Evolutionary conservation across 2,797 vertebrate genomes (phyloP).

Genomic region (Ptychobarbus kaznakovi): DNA sequence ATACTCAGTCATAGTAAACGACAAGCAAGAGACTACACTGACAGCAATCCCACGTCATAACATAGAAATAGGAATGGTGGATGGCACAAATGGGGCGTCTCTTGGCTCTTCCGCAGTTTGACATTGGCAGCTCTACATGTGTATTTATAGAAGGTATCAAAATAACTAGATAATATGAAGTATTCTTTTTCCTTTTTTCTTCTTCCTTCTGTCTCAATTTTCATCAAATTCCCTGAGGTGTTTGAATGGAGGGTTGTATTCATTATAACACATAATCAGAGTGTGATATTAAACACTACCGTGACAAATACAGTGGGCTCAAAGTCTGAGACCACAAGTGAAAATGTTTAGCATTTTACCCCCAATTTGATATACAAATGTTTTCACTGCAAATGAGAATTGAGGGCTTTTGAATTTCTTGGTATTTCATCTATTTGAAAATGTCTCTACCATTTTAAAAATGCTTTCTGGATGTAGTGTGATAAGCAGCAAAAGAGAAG

Average conservation of each 20-base stretch:
- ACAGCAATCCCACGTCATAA: background rate
- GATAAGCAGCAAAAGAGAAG: background rate
- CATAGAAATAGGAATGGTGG: background rate
- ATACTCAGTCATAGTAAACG: background rate
- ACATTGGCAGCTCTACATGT: slow-evolving; percentile 28
- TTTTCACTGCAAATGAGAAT: background rate
- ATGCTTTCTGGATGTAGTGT: background rate
- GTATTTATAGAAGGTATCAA: slow-evolving; percentile 44
- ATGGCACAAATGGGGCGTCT: background rate
- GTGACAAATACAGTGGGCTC: background rate
- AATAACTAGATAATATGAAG: slow-evolving; percentile 27
- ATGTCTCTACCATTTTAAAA: background rate
- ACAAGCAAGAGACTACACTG: background rate
- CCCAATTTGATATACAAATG: background rate
- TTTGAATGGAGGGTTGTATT: slow-evolving; percentile 31
- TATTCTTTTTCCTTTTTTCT: background rate
- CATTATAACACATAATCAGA: slow-evolving; percentile 31
- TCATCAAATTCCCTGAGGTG: slow-evolving; percentile 17
- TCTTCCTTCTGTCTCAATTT: slow-evolving; percentile 5
- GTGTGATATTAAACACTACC: slow-evolving; percentile 13
- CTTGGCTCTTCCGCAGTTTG: slow-evolving; percentile 8
- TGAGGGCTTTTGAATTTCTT: background rate
- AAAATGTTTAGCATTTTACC: background rate
- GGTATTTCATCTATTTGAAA: background rate
- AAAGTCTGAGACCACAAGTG: background rate